Evolutionary conservation across 2,888 invertebrate species (phyloP).

Genomic region (Pachycephus smyrnensis): DNA sequence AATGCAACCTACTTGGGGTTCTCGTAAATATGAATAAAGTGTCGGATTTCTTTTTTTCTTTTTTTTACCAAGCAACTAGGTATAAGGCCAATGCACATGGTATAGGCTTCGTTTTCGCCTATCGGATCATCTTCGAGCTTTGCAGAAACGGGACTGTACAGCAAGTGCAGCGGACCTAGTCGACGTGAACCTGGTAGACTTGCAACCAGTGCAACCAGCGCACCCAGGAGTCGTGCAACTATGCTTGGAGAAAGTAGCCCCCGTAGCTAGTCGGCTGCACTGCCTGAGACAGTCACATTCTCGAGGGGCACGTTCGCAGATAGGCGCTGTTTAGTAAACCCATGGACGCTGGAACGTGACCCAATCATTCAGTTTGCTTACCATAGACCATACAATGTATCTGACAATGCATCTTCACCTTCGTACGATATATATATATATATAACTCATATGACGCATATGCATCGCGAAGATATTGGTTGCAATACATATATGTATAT

Average conservation of each 20-base stretch:
- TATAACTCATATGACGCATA: too few species aligned
- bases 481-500: too few species aligned
- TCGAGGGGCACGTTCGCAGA: not conserved
- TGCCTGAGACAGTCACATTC: constrained; percentile 3
- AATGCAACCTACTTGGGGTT: too few species aligned
- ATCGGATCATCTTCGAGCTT: not conserved
- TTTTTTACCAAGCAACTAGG: too few species aligned
- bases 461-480: too few species aligned
- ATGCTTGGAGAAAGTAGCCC: constrained; percentile 4
- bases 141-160: not conserved
- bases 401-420: too few species aligned
- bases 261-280: not conserved
- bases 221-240: constrained; percentile 4
- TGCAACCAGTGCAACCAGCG: not conserved
- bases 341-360: not conserved
- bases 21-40: too few species aligned
- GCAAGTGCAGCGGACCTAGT: not conserved
- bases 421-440: too few species aligned
- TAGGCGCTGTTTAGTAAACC: not conserved
- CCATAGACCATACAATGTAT: too few species aligned
- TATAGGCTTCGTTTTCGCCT: not conserved
- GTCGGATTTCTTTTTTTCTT: too few species aligned
- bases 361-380: not conserved
- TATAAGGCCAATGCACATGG: too few species aligned
- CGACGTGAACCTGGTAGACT: not conserved